Conservation (phyloP, 2,888 invertebrate species). For the Altica lythri region DNA sequence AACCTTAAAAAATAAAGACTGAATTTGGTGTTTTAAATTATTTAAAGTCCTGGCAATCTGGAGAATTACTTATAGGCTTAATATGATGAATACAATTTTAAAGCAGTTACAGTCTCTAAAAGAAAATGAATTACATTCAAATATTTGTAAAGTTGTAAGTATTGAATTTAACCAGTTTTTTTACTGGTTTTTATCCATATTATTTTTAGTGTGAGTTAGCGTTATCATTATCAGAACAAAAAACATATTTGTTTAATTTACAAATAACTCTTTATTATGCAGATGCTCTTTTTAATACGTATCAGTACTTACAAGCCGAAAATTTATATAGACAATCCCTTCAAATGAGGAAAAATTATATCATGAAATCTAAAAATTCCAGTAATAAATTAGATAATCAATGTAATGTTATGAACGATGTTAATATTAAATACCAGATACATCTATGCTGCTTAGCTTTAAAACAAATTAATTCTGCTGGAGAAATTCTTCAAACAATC, state of each 20-base stretch:
- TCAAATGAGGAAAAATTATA: constrained; percentile 67
- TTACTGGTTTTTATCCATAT: not conserved
- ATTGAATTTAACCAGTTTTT: constrained; percentile 8
- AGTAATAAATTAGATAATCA: constrained; percentile 57
- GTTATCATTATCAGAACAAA: constrained; percentile 68
- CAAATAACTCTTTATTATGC: constrained; percentile 72
- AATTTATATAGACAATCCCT: constrained; percentile 68
- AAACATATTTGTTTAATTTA: constrained; percentile 64
- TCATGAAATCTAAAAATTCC: constrained; percentile 59
- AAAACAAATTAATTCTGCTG: constrained; percentile 67
- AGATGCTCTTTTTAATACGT: constrained; percentile 69
- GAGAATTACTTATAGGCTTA: not conserved
- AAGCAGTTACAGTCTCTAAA: constrained; percentile 72
- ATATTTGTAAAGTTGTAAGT: constrained; percentile 72
- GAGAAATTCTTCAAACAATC: constrained; percentile 62
- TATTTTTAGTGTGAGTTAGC: constrained; percentile 67
- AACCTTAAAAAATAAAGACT: too few relatives aligned
- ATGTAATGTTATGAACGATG: constrained; percentile 63
- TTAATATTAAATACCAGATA: constrained; percentile 74
- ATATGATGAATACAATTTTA: constrained; percentile 61
- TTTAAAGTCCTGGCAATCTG: too few relatives aligned
- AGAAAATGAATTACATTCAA: constrained; percentile 73
- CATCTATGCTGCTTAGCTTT: constrained; percentile 71
- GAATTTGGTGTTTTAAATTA: too few relatives aligned
- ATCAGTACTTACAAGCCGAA: constrained; percentile 72